phyloP scores from a whole-genome alignment of 2,797 vertebrate species.

The Acanthurus lineatus region DNA sequence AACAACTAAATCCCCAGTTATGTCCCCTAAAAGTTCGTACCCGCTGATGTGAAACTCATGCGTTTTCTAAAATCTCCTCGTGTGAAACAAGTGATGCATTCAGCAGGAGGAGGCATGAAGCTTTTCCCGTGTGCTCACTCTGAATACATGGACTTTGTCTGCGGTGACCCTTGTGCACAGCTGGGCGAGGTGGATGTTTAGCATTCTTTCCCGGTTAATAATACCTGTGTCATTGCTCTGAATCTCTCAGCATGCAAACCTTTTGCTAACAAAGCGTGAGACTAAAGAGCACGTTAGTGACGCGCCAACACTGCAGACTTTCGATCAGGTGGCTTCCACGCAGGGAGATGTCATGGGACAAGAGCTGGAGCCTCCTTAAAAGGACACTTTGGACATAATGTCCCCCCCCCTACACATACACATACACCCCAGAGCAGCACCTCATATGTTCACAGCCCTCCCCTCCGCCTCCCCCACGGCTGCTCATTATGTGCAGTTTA shows the following conservation, averaged over 20 bases:
- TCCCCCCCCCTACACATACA: constrained; percentile 22
- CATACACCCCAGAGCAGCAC: background rate
- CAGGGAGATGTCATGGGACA: constrained; percentile 37
- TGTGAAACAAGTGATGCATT: constrained; percentile 5
- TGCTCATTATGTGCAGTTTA: constrained; percentile 50
- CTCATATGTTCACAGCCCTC: constrained; percentile 17
- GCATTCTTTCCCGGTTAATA: constrained; percentile 64
- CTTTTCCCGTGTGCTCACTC: background rate
- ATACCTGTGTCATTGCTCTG: constrained; percentile 39
- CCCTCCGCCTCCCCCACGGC: constrained; percentile 35
- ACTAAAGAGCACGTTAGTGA: constrained; percentile 59
- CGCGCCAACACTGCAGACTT: constrained; percentile 33
- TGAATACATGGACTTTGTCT: constrained; percentile 32
- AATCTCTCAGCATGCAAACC: constrained; percentile 25
- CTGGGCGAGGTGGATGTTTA: constrained; percentile 60
- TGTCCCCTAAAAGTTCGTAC: background rate
- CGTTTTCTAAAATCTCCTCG: background rate
- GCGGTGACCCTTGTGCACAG: constrained; percentile 26
- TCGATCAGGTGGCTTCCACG: constrained; percentile 45
- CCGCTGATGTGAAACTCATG: background rate
- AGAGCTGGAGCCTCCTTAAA: constrained; percentile 46
- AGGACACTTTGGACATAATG: constrained; percentile 27
- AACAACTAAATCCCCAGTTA: background rate
- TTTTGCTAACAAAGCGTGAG: background rate
- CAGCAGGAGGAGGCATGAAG: background rate